Base-by-base conservation (phyloP, 1,140 invertebrate species). In the Aphaenogaster ashmeadi region DNA sequence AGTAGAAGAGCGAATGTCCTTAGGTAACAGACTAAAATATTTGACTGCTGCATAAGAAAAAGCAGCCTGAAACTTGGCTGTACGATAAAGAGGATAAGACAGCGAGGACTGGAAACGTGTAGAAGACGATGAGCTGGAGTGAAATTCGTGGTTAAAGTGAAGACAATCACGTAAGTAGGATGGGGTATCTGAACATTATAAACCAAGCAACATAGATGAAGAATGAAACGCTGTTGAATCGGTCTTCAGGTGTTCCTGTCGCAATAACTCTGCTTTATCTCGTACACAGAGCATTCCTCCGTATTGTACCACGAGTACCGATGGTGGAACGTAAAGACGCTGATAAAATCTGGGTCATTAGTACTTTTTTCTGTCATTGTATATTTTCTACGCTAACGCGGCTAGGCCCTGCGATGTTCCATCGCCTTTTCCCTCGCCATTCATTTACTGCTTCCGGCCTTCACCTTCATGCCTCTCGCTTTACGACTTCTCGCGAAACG, bases 341-440 rank as follows among this genome's bases (percentile, higher is more conserved):
- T 33, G 83, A 90, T 87, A 89, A 79, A 89, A 89, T 89, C 88
- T 79, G 13, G 58, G 66, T 62, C 87, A 74, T 86, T 77, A 79
- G 74, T 27, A 67, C 15, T 58, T 88, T 88, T 88, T 85, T 88
- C 56, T 85, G 74, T 67, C 81, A 86, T 75, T 21, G 56, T 83
- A 67, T 71, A 56, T 88, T 86, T 88, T 75, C 74, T 67, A 89
- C 74, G 21, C 80, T 54, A 41, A 78, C 27, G 64, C 77, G 62
- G 27, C 21, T 41, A 69, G 44, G 58, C 11, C 38, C 77, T 3
- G 9, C 64, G 79, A 36, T 56, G 11, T 50, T 41, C 58, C 67
- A 5, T 38, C 77, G 80, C 58, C 80, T 74, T 84, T 74, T 60
- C 47, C 27, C 69, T 74, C 58, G 33, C 72, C 47, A 47, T 72